Evolutionary conservation across 1,140 invertebrate genomes (phyloP).

Genomic region (Contarinia nasturtii): DNA sequence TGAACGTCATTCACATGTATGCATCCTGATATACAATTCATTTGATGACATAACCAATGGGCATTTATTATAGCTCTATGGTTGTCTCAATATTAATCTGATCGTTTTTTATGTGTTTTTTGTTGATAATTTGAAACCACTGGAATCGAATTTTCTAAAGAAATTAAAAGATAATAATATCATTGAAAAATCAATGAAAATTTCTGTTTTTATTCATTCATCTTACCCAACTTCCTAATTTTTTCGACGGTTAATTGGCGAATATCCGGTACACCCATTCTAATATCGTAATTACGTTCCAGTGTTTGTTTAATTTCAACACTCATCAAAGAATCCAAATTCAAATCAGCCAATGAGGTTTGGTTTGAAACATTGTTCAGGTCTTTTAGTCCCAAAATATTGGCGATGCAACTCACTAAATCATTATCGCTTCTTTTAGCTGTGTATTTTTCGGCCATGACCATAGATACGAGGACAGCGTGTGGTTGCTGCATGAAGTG

Average conservation of each 20-base stretch:
- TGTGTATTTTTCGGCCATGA: conserved; percentile 41
- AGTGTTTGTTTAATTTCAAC: conserved; percentile 76
- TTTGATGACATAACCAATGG: no score
- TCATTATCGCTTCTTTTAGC: conserved; percentile 13
- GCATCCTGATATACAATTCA: no score
- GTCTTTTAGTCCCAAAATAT: conserved; percentile 29
- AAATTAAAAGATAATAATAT: no score
- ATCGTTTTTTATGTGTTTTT: no score
- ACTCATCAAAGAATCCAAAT: conserved; percentile 79
- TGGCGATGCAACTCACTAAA: conserved; percentile 25
- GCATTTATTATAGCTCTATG: no score
- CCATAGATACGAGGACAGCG: conserved; percentile 50
- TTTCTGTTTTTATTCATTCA: no score
- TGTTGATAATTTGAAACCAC: no score
- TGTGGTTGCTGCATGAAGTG: conserved; percentile 42
- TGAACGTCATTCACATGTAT: no score
- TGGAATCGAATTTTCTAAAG: no score
- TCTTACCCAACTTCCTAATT: conserved; percentile 41
- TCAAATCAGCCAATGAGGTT: conserved; percentile 62
- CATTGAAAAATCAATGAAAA: no score
- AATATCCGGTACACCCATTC: conserved; percentile 60
- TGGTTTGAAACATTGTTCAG: conserved; percentile 34
- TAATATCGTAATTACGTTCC: conserved; percentile 62
- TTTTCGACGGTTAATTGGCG: conserved; percentile 37
- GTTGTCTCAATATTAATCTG: no score